Conservation (phyloP, 2,888 invertebrate genomes). For the Disparrhopalites patrizii region DNA sequence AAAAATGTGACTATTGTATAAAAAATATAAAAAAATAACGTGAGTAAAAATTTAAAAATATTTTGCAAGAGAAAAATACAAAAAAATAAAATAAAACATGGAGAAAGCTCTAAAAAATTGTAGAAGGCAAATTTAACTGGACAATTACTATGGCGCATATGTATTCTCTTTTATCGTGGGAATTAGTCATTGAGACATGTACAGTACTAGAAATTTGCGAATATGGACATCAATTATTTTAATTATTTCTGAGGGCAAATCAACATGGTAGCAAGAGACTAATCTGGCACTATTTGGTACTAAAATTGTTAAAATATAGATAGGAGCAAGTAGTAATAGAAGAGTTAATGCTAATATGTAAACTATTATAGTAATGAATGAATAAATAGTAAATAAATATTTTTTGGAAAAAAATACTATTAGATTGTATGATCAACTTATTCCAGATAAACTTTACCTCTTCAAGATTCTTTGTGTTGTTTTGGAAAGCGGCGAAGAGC, state of each 20-base stretch:
- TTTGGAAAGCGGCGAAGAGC: constrained; percentile 42
- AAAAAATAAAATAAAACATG: background rate
- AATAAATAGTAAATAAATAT: no score
- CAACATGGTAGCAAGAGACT: no score
- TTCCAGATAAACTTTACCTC: constrained; percentile 43
- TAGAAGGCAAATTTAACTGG: constrained; percentile 1
- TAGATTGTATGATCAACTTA: background rate
- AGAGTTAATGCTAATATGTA: background rate
- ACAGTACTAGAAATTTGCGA: no score
- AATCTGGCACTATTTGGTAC: no score
- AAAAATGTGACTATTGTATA: background rate
- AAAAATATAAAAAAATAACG: background rate
- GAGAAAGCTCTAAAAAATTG: background rate
- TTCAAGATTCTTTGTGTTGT: constrained; percentile 47
- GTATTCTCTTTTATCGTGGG: no score
- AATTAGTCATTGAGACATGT: no score
- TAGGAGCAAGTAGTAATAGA: background rate
- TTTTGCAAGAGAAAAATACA: background rate
- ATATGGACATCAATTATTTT: no score
- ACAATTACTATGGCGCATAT: no score
- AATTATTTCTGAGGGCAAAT: no score
- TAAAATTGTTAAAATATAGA: no score
- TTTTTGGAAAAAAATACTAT: background rate
- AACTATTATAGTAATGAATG: constrained; percentile 2
- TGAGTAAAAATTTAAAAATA: background rate